Evolutionary conservation across 2,797 vertebrate genomes (phyloP), one percentile per base, ranked within the genome.

Genomic region (Anguilla obscura): DNA sequence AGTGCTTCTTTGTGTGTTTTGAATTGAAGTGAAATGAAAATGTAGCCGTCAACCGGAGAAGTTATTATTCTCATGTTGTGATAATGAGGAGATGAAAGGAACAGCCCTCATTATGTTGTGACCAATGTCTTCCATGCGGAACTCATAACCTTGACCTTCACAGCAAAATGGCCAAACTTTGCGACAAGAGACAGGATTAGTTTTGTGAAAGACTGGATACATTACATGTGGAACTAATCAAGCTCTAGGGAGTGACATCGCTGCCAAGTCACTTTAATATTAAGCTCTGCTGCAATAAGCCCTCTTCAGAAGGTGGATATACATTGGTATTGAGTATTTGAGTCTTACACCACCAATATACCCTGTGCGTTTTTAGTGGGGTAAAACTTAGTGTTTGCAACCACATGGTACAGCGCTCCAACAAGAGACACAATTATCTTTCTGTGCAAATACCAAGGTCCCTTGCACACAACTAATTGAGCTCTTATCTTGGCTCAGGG

Each of bases 1-100:
- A 82, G 24, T 50, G 79, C 18, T 48, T 18, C 45, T 82, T 82
- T 82, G 79, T 82, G 79, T 82, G 79, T 50, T 82, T 82, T 82
- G 79, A 82, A 82, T 82, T 82, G 40, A 50, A 50, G 79, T n/a
- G 79, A 50, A 82, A 82, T 48, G 79, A 82, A 82, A 82, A 50
- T 24, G 21, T 45, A 48, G 79, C 79, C 21, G 45, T 82, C 79
- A 82, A 82, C 24, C 45, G 45, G 21, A 48, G 40, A 82, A 82
- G 79, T 48, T 48, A 48, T 48, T 50, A 48, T 82, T 82, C 79
- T 82, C 79, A 50, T 48, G 40, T 82, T 82, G 45, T 50, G 45
- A 50, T 82, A 82, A 48, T 82, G 24, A 82, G 40, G 76, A 80
- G 79, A 82, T 48, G 79, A 82, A 82, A 82, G 79, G 79, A 24